These are phyloP conservation scores for Pogonocherus hispidulus DNA, from an alignment of 2,888 invertebrate species.

Conservation along the genomic window DNA sequence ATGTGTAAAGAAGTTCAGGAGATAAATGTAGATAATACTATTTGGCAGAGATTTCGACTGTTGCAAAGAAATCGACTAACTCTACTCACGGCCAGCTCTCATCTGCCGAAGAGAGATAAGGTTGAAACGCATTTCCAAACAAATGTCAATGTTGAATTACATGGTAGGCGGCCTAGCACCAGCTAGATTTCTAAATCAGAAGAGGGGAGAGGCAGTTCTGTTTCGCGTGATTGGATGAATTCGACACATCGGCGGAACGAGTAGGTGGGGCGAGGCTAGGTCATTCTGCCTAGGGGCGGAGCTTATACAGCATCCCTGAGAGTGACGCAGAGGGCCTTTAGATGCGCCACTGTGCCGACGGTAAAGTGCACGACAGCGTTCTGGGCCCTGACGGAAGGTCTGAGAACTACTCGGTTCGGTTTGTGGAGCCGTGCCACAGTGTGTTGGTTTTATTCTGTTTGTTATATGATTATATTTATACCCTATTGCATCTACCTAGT, in stretches of 20 bases:
- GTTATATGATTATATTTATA: slow-evolving; percentile 12
- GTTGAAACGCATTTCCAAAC: slow-evolving; percentile 33
- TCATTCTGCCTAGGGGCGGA: slow-evolving; percentile 56
- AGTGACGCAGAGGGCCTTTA: slow-evolving; percentile 59
- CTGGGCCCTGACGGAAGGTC: slow-evolving; percentile 37
- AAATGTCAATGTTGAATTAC: slow-evolving; percentile 31
- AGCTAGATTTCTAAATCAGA: slow-evolving; percentile 23
- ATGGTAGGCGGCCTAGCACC: slow-evolving; percentile 37
- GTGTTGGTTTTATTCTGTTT: slow-evolving; percentile 33
- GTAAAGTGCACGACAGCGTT: slow-evolving; percentile 55
- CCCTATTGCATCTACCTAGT: neutral
- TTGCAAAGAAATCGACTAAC: too few species aligned
- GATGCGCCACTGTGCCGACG: slow-evolving; percentile 63
- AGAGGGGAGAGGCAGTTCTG: slow-evolving; percentile 31
- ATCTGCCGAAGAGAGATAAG: too few species aligned
- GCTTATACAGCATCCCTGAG: slow-evolving; percentile 66
- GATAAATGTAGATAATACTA: too few species aligned
- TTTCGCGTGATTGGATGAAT: slow-evolving; percentile 46
- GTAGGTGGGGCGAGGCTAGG: slow-evolving; percentile 57
- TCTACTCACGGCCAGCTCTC: too few species aligned
- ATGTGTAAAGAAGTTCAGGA: too few species aligned
- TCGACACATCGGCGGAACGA: slow-evolving; percentile 38
- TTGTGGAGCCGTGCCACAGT: slow-evolving; percentile 29
- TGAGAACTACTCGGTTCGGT: slow-evolving; percentile 33
- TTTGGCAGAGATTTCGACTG: too few species aligned